These are phyloP conservation scores for Crypturellus tataupa DNA, from an alignment of 2,797 vertebrate genomes.

Conservation along the genomic window DNA sequence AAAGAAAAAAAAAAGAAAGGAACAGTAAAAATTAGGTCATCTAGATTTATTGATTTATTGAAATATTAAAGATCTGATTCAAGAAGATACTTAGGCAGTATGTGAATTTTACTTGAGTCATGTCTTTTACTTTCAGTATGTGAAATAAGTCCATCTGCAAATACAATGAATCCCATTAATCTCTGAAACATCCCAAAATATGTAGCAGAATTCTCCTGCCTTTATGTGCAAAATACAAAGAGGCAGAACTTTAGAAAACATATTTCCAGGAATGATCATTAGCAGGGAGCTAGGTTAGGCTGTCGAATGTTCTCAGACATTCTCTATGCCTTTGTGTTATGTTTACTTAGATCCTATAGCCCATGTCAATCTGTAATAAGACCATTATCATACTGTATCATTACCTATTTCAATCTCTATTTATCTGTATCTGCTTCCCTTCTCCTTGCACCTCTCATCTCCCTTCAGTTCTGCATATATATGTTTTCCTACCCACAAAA, in stretches of 20 bases:
- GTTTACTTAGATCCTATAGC: neutral
- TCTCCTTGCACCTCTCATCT: neutral
- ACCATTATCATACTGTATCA: neutral
- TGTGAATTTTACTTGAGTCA: neutral
- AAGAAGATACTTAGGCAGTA: neutral
- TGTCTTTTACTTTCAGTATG: neutral
- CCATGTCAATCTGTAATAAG: neutral
- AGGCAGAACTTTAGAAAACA: neutral
- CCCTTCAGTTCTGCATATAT: accelerated
- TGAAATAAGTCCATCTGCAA: neutral
- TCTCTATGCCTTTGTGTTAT: neutral
- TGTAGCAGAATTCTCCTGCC: accelerated
- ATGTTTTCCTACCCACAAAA: neutral
- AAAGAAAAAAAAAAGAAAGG: neutral
- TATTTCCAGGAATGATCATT: neutral
- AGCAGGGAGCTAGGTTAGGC: neutral
- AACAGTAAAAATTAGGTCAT: neutral
- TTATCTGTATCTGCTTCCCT: neutral
- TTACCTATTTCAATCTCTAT: neutral
- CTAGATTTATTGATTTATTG: neutral
- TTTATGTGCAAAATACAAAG: neutral
- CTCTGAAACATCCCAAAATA: neutral
- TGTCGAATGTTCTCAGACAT: neutral
- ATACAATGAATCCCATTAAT: neutral
- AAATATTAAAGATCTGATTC: conserved; percentile 9